Conservation (phyloP, 2,113 vertebrate species). For the Rhinogobius similis region DNA sequence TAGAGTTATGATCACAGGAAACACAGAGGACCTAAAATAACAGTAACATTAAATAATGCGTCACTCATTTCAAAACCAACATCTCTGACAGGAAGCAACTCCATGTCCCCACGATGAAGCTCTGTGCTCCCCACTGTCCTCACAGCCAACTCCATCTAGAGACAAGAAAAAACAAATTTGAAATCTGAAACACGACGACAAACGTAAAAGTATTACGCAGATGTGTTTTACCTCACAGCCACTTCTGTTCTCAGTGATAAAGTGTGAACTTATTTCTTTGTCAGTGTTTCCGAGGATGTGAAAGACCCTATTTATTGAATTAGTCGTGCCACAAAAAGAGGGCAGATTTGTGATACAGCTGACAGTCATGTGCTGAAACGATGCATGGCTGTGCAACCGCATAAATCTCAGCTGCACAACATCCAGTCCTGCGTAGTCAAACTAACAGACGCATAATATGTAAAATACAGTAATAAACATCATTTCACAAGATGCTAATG, state of each 20-base stretch:
- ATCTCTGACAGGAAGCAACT: constrained; percentile 76
- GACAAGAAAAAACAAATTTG: background rate
- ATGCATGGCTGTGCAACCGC: constrained; percentile 71
- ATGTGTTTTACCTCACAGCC: constrained; percentile 61
- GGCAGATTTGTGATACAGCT: constrained; percentile 39
- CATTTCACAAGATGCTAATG: background rate
- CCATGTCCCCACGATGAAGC: constrained; percentile 58
- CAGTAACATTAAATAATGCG: background rate
- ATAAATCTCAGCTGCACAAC: constrained; percentile 80
- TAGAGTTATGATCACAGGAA: constrained; percentile 69
- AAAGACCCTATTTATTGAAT: constrained; percentile 25
- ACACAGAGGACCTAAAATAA: constrained; percentile 71
- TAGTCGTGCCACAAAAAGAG: background rate
- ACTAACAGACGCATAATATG: constrained; percentile 50
- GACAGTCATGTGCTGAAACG: constrained; percentile 70
- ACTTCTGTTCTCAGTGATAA: constrained; percentile 39
- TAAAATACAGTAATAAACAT: background rate
- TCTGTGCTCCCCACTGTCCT: constrained; percentile 58
- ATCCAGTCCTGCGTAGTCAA: constrained; percentile 68
- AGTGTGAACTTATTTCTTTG: constrained; percentile 55
- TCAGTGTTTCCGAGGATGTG: constrained; percentile 69
- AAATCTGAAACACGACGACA: background rate
- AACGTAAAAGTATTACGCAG: background rate
- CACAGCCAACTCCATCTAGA: constrained; percentile 56
- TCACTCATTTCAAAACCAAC: constrained; percentile 41